These are phyloP conservation scores for Cinara cedri DNA, from an alignment of 2,888 invertebrate genomes.

Conservation along the genomic window DNA sequence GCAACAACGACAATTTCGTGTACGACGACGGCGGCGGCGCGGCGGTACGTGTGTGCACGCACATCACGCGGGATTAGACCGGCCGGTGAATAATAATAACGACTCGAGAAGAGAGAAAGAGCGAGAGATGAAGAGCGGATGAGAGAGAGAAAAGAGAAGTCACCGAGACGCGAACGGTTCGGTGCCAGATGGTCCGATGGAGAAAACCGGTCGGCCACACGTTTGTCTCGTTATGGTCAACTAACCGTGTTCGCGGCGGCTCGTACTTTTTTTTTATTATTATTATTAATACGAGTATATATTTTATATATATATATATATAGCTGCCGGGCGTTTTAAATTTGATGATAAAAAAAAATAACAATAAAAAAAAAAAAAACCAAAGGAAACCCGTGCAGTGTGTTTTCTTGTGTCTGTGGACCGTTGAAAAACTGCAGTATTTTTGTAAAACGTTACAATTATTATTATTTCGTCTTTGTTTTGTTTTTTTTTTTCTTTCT, in stretches of 20 bases:
- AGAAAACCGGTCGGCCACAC: slow-evolving; percentile 52
- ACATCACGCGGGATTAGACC: slow-evolving; percentile 42
- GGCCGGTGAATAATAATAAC: slow-evolving; percentile 45
- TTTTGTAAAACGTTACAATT: slow-evolving; percentile 34
- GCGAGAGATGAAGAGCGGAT: no score
- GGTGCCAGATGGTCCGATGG: slow-evolving; percentile 53
- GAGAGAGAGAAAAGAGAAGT: slow-evolving; percentile 40
- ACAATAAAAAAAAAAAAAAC: no score
- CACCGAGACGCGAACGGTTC: slow-evolving; percentile 40
- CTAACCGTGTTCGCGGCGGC: slow-evolving; percentile 20
- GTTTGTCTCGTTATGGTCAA: slow-evolving; percentile 56
- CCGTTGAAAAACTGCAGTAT: not conserved
- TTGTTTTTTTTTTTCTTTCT: slow-evolving; percentile 2
- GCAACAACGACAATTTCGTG: slow-evolving; percentile 12
- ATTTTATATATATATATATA: no score
- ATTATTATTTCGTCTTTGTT: slow-evolving; percentile 13
- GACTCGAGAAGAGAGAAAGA: not conserved
- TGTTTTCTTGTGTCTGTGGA: no score
- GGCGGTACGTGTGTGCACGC: slow-evolving; percentile 44
- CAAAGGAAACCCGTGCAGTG: not conserved
- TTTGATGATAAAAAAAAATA: slow-evolving; percentile 10
- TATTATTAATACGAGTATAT: no score
- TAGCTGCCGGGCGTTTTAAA: slow-evolving; percentile 46
- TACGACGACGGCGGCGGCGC: not conserved
- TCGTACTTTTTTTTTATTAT: no score